phyloP scores from a whole-genome alignment of 2,797 vertebrate species.

The Gephyroberyx darwinii region DNA sequence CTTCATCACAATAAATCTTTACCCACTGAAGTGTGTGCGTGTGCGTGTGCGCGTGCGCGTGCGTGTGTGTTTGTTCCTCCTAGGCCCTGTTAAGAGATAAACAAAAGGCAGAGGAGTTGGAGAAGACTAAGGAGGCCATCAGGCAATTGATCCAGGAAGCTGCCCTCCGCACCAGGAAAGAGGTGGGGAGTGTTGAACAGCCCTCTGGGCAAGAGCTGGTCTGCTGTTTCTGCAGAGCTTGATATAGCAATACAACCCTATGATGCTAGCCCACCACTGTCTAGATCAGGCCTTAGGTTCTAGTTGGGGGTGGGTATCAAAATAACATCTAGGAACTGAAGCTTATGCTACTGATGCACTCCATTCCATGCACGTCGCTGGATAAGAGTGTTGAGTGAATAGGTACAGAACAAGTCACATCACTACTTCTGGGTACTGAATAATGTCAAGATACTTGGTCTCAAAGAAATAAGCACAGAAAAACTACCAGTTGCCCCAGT shows the following conservation, averaged over 20 bases:
- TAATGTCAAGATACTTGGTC: conserved; percentile 19
- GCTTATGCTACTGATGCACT: neutral
- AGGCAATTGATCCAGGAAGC: conserved; percentile 86
- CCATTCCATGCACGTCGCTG: neutral
- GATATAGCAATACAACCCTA: neutral
- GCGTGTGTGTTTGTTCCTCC: conserved; percentile 11
- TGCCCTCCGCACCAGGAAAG: conserved; percentile 85
- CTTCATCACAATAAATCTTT: conserved; percentile 14
- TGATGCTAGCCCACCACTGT: neutral
- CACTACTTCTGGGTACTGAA: conserved; percentile 8
- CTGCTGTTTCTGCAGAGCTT: neutral
- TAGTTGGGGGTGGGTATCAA: too few species aligned
- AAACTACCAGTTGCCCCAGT: neutral
- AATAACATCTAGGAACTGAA: neutral
- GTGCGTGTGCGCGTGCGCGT: neutral
- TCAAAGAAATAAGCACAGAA: conserved; percentile 9
- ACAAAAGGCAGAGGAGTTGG: conserved; percentile 87
- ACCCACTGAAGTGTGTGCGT: conserved; percentile 3
- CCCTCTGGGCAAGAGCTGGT: neutral
- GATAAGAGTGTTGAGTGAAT: too few species aligned
- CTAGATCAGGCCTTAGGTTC: neutral
- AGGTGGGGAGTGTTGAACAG: conserved; percentile 68
- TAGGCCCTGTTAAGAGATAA: conserved; percentile 90
- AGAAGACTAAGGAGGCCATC: conserved; percentile 88
- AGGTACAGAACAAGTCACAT: too few species aligned